A percentile compares a stretch with the other conserved stretches of the same genome.
These are phyloP conservation scores for Aphidius gifuensis DNA, from an alignment of 1,140 invertebrate species.

Conservation along the genomic window DNA sequence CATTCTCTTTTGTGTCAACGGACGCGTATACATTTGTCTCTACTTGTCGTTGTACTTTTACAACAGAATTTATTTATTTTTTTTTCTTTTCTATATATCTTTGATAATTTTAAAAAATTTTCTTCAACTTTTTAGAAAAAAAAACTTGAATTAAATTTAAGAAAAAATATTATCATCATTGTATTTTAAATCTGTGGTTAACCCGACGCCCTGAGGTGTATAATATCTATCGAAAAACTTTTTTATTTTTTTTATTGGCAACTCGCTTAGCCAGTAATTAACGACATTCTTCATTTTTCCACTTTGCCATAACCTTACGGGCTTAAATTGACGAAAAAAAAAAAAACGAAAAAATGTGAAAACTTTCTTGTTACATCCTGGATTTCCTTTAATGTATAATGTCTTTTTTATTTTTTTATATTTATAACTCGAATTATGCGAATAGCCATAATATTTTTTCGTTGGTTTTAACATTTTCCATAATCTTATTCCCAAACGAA, in stretches of 20 bases:
- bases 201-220: conserved; percentile 5
- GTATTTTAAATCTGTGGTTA: conserved; percentile 7
- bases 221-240: background rate
- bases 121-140: conserved; percentile 16
- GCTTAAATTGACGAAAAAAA: conserved; percentile 1
- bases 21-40: conserved; percentile 23
- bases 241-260: conserved; percentile 1
- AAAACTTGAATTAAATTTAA: background rate
- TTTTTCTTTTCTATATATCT: background rate
- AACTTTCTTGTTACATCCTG: conserved; percentile 6
- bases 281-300: conserved; percentile 1
- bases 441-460: conserved; percentile 1
- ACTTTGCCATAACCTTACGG: background rate
- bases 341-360: background rate
- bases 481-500: background rate
- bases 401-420: no score
- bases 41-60: conserved; percentile 22
- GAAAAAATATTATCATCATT: background rate
- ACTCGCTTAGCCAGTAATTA: conserved; percentile 12
- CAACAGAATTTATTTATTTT: background rate
- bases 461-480: background rate
- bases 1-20: background rate
- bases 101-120: background rate
- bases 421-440: conserved; percentile 3
- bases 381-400: background rate